These are phyloP conservation scores for Grantiella picta DNA, from an alignment of 2,113 vertebrate species.

Conservation along the genomic window DNA sequence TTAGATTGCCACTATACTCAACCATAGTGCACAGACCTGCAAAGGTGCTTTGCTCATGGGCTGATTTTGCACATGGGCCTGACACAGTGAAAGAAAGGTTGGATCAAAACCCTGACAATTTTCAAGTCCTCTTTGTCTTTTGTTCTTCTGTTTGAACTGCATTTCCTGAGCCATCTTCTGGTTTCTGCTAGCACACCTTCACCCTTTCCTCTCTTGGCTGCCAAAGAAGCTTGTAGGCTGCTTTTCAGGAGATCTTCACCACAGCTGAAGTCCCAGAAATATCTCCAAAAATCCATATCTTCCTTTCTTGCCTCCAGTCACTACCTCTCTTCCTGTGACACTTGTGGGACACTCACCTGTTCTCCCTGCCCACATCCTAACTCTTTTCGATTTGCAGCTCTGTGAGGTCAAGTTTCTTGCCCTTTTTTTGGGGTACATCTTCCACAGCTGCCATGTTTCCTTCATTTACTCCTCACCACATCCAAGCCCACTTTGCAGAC, in stretches of 20 bases:
- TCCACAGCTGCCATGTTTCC: rapidly evolving
- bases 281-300: neutral
- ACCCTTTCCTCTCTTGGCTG: neutral
- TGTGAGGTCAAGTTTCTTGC: neutral
- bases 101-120: neutral
- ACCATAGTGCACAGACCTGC: neutral
- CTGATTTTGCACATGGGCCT: neutral
- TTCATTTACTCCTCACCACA: neutral
- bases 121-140: neutral
- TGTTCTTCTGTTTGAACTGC: neutral
- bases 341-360: rapidly evolving
- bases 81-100: neutral
- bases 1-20: neutral
- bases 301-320: neutral
- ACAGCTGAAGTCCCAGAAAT: neutral
- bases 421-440: rapidly evolving
- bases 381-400: neutral
- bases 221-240: neutral
- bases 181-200: neutral
- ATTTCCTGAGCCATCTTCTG: neutral
- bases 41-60: neutral
- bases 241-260: neutral
- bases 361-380: neutral
- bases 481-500: neutral
- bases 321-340: neutral